A percentile compares a stretch with the other conserved stretches of the same genome.
Evolutionary conservation across 1,140 invertebrate genomes (phyloP).

Genomic region (Bactericera cockerelli): DNA sequence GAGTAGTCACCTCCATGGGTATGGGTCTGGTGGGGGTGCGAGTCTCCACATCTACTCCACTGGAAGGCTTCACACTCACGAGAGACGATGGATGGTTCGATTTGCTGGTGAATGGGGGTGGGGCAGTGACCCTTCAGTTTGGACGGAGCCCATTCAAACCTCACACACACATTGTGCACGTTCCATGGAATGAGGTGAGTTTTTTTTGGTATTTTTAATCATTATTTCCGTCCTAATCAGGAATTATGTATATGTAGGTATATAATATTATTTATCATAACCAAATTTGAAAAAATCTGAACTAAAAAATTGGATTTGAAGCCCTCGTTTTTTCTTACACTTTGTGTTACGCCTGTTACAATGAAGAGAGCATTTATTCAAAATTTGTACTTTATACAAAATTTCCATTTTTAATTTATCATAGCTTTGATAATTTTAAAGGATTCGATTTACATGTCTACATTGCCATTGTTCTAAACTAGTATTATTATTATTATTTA

Average conservation of each 20-base stretch:
- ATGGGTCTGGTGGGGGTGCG: slow-evolving; percentile 86
- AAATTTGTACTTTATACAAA: too few relatives aligned
- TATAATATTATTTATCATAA: not conserved
- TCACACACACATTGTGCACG: slow-evolving; percentile 77
- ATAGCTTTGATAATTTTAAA: too few relatives aligned
- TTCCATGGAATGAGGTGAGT: slow-evolving; percentile 89
- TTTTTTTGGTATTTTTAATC: slow-evolving; percentile 5
- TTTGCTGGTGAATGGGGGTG: slow-evolving; percentile 90
- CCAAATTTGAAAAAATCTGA: not conserved
- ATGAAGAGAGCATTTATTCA: too few relatives aligned
- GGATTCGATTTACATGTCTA: too few relatives aligned
- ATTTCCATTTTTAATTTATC: too few relatives aligned
- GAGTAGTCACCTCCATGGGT: slow-evolving; percentile 76
- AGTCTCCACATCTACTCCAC: slow-evolving; percentile 72
- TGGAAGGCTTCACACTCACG: slow-evolving; percentile 88
- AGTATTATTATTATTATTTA: too few relatives aligned
- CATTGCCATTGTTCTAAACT: too few relatives aligned
- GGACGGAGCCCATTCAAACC: slow-evolving; percentile 81
- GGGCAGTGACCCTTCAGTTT: slow-evolving; percentile 85
- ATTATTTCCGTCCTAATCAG: not conserved
- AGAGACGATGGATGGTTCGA: slow-evolving; percentile 89
- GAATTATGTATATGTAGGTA: not conserved
- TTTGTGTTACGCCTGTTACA: too few relatives aligned
- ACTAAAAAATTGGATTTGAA: not conserved
- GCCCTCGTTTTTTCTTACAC: slow-evolving; percentile 12